Evolutionary conservation across 2,888 invertebrate genomes (phyloP), one percentile per base, ranked within the genome.

Genomic region (Monochamus alternatus): DNA sequence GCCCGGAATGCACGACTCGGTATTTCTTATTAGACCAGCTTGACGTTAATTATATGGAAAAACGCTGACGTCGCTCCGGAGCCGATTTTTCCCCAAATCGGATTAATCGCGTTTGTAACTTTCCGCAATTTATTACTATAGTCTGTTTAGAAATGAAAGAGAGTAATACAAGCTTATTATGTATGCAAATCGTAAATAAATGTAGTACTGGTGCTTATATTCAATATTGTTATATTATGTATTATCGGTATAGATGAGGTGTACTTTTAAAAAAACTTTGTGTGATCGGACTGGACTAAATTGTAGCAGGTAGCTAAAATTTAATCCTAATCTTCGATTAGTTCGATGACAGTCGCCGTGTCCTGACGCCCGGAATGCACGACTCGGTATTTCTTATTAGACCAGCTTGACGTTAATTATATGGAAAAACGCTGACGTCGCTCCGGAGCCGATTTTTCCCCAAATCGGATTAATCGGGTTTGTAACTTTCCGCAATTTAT

Each of bases 251-350:
- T n/a, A n/a, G n/a, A n/a, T n/a, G n/a, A n/a, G n/a, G n/a, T n/a
- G n/a, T n/a, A n/a, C n/a, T n/a, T n/a, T n/a, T n/a, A n/a, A n/a
- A n/a, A n/a, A n/a, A n/a, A n/a, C n/a, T n/a, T n/a, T n/a, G n/a
- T n/a, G n/a, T n/a, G n/a, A n/a, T n/a, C n/a, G n/a, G n/a, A n/a
- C n/a, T n/a, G n/a, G n/a, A n/a, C n/a, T n/a, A n/a, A n/a, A n/a
- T n/a, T n/a, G n/a, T n/a, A n/a, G n/a, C n/a, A n/a, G n/a, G n/a
- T n/a, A n/a, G n/a, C n/a, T n/a, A n/a, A n/a, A n/a, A n/a, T n/a
- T n/a, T n/a, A n/a, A n/a, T n/a, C 52, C 71, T 63, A 63, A 51
- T 71, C 71, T 71, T 71, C 71, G 71, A 71, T 71, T 71, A 71
- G 71, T 71, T 71, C 63, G 52, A 63, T 63, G 71, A 71, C 71